Evolutionary conservation across 2,888 invertebrate species (phyloP), one percentile per base, ranked within the genome.

Genomic region (Drosophila hamatofila): DNA sequence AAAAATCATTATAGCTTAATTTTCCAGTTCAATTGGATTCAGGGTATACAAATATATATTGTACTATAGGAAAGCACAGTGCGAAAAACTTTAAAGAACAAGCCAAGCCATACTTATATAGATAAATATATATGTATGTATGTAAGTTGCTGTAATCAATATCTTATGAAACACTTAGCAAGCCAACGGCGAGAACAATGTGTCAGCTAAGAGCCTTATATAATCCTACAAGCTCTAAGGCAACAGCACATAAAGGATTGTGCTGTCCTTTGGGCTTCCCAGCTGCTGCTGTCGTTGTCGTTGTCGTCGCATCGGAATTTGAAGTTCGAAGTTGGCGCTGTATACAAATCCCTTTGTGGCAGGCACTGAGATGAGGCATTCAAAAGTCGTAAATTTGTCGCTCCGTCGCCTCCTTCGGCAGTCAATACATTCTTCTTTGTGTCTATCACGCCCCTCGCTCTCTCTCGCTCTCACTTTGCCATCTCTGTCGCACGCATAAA

Each of bases 301-400:
- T 16, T 35, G 35, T 35, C 35, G 6, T 35, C 35, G 35, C 35
- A 35, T 46, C n/a, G 49, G 44, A 56, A 59, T 58, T 14, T 46
- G 37, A 37, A 48, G 37, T 57, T 46, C 7, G 23, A 35, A 58
- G 55, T 59, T 68, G 27, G 14, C 41, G 25, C 41, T 48, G 39
- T 42, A 8, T 39, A 46, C 46, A 67, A 75, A 75, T 57, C 71
- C 76, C 57, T 73, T 64, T 76, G 70, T 48, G 63, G 59, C 56
- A 16, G 30, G 41, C 30, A 30, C 30, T 11, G 30, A 30, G 30
- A 9, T n/a, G 48, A 16, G 41, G 42, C 55, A 59, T 57, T 63
- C 33, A 27, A 57, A 23, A 75, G 76, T 75, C 63, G 70, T 75
- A 64, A 75, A 75, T 70, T 70, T 49, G 39, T 37, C 12, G 52